These are phyloP conservation scores for Reticulitermes speratus DNA, from an alignment of 1,140 invertebrate genomes.

Conservation along the genomic window DNA sequence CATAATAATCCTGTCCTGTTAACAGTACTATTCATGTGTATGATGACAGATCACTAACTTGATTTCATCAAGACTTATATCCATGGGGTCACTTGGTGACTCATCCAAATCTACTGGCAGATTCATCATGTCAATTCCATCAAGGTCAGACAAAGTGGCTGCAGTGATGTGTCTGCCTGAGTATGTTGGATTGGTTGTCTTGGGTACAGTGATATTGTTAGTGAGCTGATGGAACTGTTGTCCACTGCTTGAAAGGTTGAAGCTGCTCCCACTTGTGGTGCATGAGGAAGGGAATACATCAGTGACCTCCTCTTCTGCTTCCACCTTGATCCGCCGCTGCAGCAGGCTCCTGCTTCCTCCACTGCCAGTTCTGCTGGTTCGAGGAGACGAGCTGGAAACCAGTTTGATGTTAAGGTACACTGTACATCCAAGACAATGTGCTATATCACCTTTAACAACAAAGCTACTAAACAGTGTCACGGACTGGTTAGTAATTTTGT, in stretches of 20 bases:
- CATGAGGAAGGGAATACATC: background rate
- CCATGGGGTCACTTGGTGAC: background rate
- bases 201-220: background rate
- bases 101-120: slow-evolving; percentile 63
- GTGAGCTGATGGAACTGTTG: background rate
- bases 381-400: background rate
- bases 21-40: too few species aligned
- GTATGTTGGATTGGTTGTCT: slow-evolving; percentile 13
- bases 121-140: slow-evolving; percentile 65
- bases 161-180: slow-evolving; percentile 32
- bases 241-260: background rate
- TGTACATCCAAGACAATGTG: too few species aligned
- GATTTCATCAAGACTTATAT: slow-evolving; percentile 55
- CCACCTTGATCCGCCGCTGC: background rate
- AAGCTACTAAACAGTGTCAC: too few species aligned
- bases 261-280: background rate
- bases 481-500: too few species aligned
- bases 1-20: too few species aligned
- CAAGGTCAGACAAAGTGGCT: slow-evolving; percentile 54
- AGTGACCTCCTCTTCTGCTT: background rate
- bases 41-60: slow-evolving; percentile 45
- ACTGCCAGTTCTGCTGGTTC: background rate
- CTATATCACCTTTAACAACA: too few species aligned
- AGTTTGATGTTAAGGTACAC: background rate
- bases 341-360: background rate